Evolutionary conservation across 2,113 vertebrate species (phyloP).

Genomic region (Amphiprion percula): DNA sequence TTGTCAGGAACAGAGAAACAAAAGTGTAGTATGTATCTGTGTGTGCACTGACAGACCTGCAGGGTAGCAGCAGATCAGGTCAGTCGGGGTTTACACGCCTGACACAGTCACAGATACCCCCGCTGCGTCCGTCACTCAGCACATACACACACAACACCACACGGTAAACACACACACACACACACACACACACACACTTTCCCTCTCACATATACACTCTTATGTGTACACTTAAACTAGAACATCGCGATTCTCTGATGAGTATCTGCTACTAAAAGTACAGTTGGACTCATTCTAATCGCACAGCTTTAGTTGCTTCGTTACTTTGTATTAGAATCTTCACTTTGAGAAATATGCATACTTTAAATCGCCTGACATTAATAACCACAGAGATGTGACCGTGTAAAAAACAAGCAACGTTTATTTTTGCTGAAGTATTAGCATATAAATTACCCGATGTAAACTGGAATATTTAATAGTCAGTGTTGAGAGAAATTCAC

Average conservation of each 20-base stretch:
- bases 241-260: conserved; percentile 24
- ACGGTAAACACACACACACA: conserved; percentile 49
- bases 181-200: conserved; percentile 51
- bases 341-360: background rate
- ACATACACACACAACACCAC: conserved; percentile 56
- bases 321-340: conserved; percentile 16
- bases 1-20: conserved; percentile 28
- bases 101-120: conserved; percentile 88
- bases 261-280: conserved; percentile 39
- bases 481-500: background rate
- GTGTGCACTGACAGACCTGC: conserved; percentile 61
- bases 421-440: conserved; percentile 25
- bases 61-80: conserved; percentile 74
- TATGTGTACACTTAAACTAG: conserved; percentile 10
- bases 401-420: conserved; percentile 19
- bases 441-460: conserved; percentile 25
- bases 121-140: conserved; percentile 81
- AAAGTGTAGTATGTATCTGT: conserved; percentile 41
- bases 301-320: conserved; percentile 3
- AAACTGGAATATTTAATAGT: too few species aligned
- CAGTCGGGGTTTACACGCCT: conserved; percentile 81
- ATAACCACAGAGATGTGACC: conserved; percentile 32
- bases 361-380: conserved; percentile 18
- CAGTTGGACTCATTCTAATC: conserved; percentile 7
- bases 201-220: conserved; percentile 16